Conservation (phyloP, 2,113 vertebrate genomes). For the Falco punctatus region DNA sequence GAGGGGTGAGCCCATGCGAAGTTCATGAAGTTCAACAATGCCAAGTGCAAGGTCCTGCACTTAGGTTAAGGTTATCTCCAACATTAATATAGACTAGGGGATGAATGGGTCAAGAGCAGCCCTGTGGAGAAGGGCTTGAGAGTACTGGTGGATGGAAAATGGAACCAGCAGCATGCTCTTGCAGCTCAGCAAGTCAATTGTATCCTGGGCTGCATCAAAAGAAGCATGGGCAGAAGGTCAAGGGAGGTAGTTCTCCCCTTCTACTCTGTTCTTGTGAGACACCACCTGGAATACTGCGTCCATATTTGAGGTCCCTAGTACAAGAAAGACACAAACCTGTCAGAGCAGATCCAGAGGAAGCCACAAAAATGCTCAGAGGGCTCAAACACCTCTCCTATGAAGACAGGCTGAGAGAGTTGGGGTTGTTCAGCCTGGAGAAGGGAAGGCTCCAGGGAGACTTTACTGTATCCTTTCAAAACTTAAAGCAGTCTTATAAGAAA, state of each 20-base stretch:
- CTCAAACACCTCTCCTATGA: background rate
- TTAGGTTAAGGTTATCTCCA: background rate
- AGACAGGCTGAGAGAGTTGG: background rate
- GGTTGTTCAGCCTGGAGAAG: background rate
- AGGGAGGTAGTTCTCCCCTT: background rate
- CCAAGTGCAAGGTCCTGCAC: background rate
- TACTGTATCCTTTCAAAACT: background rate
- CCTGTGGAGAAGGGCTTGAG: too few species aligned
- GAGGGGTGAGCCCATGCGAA: background rate
- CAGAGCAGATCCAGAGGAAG: background rate
- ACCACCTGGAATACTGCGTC: background rate
- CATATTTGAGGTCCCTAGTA: background rate
- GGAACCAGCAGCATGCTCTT: accelerated
- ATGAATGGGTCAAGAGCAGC: background rate
- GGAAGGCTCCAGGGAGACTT: accelerated
- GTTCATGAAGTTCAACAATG: background rate
- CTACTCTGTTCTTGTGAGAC: background rate
- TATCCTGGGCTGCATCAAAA: background rate
- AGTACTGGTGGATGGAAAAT: background rate
- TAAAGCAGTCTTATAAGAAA: background rate
- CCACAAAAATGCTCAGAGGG: background rate
- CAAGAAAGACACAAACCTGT: background rate
- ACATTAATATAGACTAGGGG: background rate
- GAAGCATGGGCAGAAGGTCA: background rate
- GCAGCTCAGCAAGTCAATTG: accelerated